Evolutionary conservation across 2,888 invertebrate genomes (phyloP).

Genomic region (Camponotus fellah): DNA sequence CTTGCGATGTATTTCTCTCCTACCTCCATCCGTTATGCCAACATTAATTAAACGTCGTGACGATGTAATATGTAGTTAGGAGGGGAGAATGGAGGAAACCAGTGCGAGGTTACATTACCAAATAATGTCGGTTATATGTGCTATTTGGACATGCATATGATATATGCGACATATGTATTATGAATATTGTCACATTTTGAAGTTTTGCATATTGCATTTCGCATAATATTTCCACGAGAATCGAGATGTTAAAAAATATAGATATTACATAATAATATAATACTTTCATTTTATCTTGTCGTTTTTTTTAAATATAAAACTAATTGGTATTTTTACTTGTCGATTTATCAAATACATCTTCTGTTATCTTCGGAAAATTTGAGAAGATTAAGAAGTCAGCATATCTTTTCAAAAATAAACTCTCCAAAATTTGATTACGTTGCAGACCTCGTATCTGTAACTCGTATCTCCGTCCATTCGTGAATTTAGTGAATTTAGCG

Average conservation of each 20-base stretch:
- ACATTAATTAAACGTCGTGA: constrained; percentile 51
- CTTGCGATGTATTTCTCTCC: constrained; percentile 21
- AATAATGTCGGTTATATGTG: constrained; percentile 25
- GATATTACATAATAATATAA: constrained; percentile 1
- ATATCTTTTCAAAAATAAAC: neutral
- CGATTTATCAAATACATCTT: neutral
- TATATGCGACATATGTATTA: neutral
- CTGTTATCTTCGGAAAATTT: neutral
- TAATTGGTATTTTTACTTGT: neutral
- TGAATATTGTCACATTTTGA: neutral
- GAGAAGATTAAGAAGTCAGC: neutral
- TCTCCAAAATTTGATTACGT: neutral
- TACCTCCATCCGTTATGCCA: constrained; percentile 39
- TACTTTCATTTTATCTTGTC: neutral
- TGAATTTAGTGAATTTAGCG: constrained; percentile 71
- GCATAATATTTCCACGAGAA: neutral
- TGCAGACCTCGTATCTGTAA: neutral
- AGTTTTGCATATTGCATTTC: neutral
- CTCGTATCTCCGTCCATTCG: neutral
- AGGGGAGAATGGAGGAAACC: neutral
- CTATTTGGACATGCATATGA: neutral
- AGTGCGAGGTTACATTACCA: constrained; percentile 18
- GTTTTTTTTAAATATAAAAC: neutral
- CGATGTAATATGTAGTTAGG: constrained; percentile 35
- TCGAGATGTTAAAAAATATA: neutral